phyloP scores from a whole-genome alignment of 1,140 invertebrate species.

The Spodoptera litura region DNA sequence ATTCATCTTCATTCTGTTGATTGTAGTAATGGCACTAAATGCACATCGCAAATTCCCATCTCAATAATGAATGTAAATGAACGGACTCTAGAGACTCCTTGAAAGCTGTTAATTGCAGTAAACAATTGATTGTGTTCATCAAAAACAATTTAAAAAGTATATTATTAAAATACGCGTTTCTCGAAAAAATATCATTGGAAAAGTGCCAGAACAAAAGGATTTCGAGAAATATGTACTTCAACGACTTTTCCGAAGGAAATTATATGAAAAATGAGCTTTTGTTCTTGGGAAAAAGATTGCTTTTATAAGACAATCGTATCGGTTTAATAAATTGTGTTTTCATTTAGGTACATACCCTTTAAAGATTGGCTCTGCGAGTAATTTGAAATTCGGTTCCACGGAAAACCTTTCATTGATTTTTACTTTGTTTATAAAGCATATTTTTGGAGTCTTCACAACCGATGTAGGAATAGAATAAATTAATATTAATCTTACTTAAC shows the following conservation, averaged over 20 bases:
- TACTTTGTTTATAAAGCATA: too few species aligned
- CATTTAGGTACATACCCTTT: background rate
- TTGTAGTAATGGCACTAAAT: too few species aligned
- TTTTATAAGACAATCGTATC: conserved; percentile 12
- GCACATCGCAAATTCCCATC: too few species aligned
- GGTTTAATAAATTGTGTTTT: conserved; percentile 21
- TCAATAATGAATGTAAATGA: too few species aligned
- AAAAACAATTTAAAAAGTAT: background rate
- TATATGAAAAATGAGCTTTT: conserved; percentile 22
- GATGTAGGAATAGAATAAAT: too few species aligned
- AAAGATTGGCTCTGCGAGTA: background rate
- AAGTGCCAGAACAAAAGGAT: conserved; percentile 7
- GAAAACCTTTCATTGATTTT: too few species aligned
- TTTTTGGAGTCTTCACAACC: too few species aligned
- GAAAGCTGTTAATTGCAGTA: background rate
- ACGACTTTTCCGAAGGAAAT: conserved; percentile 18
- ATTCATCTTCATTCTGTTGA: too few species aligned
- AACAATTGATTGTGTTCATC: background rate
- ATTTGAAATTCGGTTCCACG: too few species aligned
- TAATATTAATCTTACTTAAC: too few species aligned
- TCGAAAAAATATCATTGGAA: conserved; percentile 19
- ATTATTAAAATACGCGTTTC: background rate
- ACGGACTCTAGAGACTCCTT: too few species aligned
- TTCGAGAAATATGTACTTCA: conserved; percentile 31
- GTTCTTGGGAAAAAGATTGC: conserved; percentile 17